Evolutionary conservation across 1,140 invertebrate species (phyloP).

Genomic region (Liolophura sinensis): DNA sequence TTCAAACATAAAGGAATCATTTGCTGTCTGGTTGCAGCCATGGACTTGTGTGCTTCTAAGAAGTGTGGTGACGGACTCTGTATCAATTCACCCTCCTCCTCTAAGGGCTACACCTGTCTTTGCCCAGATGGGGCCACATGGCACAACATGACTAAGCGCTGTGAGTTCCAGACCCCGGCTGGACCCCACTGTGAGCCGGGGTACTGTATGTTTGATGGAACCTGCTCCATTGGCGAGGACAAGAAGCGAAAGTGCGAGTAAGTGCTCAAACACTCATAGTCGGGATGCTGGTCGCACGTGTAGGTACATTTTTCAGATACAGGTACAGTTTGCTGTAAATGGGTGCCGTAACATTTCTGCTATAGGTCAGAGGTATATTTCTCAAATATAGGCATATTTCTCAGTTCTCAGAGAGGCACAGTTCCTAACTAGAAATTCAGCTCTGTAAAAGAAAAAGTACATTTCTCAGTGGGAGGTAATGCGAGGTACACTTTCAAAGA

Average conservation of each 20-base stretch:
- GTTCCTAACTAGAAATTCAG: constrained; percentile 24
- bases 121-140: constrained; percentile 67
- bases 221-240: constrained; percentile 54
- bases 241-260: constrained; percentile 54
- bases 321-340: no score
- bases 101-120: constrained; percentile 60
- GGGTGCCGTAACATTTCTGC: constrained; percentile 7
- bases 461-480: no score
- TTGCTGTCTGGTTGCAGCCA: neutral
- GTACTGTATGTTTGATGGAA: constrained; percentile 66
- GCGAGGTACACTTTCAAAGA: no score
- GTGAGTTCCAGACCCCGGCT: constrained; percentile 57
- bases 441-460: constrained; percentile 22
- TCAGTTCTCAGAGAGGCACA: no score
- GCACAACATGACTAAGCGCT: constrained; percentile 26
- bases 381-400: constrained; percentile 16
- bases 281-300: no score
- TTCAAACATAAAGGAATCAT: neutral
- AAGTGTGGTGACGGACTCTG: constrained; percentile 13
- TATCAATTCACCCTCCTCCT: constrained; percentile 33
- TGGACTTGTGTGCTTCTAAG: neutral
- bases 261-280: constrained; percentile 8
- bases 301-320: neutral
- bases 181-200: constrained; percentile 59
- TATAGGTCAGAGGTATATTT: constrained; percentile 8